phyloP scores from a whole-genome alignment of 2,113 vertebrate species.

The Pseudorasbora parva region DNA sequence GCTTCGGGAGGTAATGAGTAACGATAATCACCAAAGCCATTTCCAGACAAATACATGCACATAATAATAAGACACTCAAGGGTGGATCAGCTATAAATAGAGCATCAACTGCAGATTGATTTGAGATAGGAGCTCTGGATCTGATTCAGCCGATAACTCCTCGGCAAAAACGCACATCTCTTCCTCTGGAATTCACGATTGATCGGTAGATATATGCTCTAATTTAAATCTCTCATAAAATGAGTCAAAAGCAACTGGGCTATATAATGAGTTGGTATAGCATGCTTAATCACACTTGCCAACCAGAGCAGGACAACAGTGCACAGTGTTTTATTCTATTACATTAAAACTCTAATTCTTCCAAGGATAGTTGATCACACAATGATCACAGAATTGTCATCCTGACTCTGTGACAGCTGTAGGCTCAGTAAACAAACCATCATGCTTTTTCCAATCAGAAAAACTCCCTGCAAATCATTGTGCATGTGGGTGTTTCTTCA shows the following conservation, averaged over 20 bases:
- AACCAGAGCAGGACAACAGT: neutral
- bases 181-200: slow-evolving; percentile 16
- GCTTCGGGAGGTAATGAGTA: slow-evolving; percentile 50
- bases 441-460: slow-evolving; percentile 2
- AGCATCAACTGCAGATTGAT: slow-evolving; percentile 52
- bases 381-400: neutral
- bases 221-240: slow-evolving; percentile 8
- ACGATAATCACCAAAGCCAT: slow-evolving; percentile 57
- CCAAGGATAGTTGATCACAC: neutral
- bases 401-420: neutral
- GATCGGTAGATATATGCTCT: slow-evolving; percentile 20
- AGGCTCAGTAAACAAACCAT: slow-evolving; percentile 1
- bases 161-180: neutral
- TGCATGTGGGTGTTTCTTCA: neutral
- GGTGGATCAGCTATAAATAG: slow-evolving; percentile 58
- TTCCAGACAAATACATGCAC: slow-evolving; percentile 56
- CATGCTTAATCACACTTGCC: neutral
- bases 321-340: neutral
- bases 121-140: slow-evolving; percentile 42
- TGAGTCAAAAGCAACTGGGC: neutral
- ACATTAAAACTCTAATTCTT: neutral
- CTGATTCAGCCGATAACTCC: slow-evolving; percentile 36
- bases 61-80: slow-evolving; percentile 56
- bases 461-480: neutral
- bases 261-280: neutral